phyloP scores from a whole-genome alignment of 2,888 invertebrate species.

The Mythimna pallens region DNA sequence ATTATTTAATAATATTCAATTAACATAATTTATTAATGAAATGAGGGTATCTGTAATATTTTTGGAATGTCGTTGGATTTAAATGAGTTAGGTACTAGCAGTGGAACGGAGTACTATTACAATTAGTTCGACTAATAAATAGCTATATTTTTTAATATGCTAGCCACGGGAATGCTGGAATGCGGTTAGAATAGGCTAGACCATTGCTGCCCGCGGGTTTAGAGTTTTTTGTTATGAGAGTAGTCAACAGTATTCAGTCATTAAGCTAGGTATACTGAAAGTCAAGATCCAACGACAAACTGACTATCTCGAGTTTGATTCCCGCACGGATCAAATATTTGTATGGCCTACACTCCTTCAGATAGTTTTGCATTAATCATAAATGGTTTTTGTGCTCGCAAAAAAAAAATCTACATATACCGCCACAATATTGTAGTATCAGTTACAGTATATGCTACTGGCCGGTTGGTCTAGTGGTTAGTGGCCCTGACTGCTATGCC shows the following conservation, averaged over 20 bases:
- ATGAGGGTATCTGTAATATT: slow-evolving; percentile 22
- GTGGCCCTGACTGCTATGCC: too few species aligned
- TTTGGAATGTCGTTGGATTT: slow-evolving; percentile 17
- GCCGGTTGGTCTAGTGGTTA: too few species aligned
- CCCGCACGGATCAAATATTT: too few species aligned
- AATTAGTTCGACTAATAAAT: slow-evolving; percentile 12
- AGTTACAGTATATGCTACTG: too few species aligned
- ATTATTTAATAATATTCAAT: slow-evolving; percentile 43
- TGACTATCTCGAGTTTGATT: not conserved
- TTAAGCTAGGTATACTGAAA: not conserved
- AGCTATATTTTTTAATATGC: not conserved
- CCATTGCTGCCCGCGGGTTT: not conserved
- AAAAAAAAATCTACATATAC: not conserved
- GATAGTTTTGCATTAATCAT: not conserved
- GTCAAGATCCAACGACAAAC: not conserved
- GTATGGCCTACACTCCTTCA: too few species aligned
- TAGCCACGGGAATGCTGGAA: not conserved
- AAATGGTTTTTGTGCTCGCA: not conserved
- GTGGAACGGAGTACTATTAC: slow-evolving; percentile 1
- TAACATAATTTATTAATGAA: slow-evolving; percentile 44
- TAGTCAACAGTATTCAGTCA: not conserved
- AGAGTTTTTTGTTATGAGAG: not conserved
- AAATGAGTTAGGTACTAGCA: slow-evolving; percentile 6
- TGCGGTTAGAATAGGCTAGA: not conserved
- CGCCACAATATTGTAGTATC: not conserved